Evolutionary conservation across 2,797 vertebrate genomes (phyloP), one percentile per base, ranked within the genome.

Genomic region (Semotilus atromaculatus): DNA sequence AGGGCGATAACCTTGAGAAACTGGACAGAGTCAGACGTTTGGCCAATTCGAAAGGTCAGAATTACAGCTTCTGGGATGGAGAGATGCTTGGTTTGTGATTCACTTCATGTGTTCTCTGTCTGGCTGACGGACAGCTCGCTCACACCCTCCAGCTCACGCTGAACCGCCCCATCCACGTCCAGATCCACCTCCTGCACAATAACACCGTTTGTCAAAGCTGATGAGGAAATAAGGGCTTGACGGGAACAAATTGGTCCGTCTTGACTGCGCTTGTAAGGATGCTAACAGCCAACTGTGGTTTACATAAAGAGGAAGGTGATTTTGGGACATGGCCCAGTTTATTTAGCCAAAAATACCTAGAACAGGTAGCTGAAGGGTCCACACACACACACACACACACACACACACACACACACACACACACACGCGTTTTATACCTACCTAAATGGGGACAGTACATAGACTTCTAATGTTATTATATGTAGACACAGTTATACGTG

Each of bases 161-260:
- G 43, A 85, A 45, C 16, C 8, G 43, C 26, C 51, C 80, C 58
- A 0, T 3, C 34, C 34, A 38, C 85, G 81, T 68, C 84, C 73
- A 51, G 75, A 66, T 81, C 18, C 67, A 71, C 80, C 83, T 75
- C 55, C 55, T 34, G 64, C 38, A 67, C 67, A 67, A 86, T 86
- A 76, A 70, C 75, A 70, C 31, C 26, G 23, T 86, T 81, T 81
- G 81, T 81, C 77, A 84, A 72, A 26, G 62, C 67, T 68, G 76
- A 82, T 74, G 68, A 88, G 68, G 51, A 78, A 78, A 86, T 53
- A 71, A 43, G 5, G 66, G 71, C 21, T 4, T 79, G 78, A 79
- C 78, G 31, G 60, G 51, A 79, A 86, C 73, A 67, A 48, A 68
- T 43, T 76, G 55, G 21, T 38, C 62, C 16, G 43, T 80, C 78